Percentiles rank a stretch among this genome's conserved stretches.
These are phyloP conservation scores for Lacerta agilis DNA, from an alignment of 2,797 vertebrate species.

Conservation along the genomic window DNA sequence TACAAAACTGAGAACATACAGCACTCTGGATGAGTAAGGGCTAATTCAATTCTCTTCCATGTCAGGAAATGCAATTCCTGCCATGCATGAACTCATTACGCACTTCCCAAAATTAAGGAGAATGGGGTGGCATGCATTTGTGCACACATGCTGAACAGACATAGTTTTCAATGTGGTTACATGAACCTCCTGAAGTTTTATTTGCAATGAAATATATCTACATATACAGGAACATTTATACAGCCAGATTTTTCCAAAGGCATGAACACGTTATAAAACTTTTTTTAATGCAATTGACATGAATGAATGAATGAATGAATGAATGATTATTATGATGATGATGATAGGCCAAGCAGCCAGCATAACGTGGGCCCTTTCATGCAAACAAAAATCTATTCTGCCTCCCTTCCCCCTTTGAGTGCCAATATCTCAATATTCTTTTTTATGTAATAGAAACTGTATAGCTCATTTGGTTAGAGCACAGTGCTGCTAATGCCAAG, in stretches of 20 bases:
- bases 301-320: too few relatives aligned
- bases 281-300: background rate
- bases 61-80: background rate
- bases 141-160: background rate
- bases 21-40: background rate
- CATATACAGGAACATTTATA: background rate
- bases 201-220: slow-evolving; percentile 18
- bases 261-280: background rate
- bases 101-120: background rate
- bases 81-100: background rate
- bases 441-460: background rate
- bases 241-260: background rate
- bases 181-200: slow-evolving; percentile 5
- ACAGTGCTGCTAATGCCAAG: too few relatives aligned
- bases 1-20: background rate
- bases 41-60: background rate
- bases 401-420: background rate
- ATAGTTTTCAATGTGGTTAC: background rate
- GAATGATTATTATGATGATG: background rate
- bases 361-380: background rate
- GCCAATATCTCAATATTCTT: background rate
- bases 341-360: background rate
- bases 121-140: background rate
- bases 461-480: too few relatives aligned
- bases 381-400: too few relatives aligned